Evolutionary conservation across 2,113 vertebrate species (phyloP).

Genomic region (Athene cunicularia): DNA sequence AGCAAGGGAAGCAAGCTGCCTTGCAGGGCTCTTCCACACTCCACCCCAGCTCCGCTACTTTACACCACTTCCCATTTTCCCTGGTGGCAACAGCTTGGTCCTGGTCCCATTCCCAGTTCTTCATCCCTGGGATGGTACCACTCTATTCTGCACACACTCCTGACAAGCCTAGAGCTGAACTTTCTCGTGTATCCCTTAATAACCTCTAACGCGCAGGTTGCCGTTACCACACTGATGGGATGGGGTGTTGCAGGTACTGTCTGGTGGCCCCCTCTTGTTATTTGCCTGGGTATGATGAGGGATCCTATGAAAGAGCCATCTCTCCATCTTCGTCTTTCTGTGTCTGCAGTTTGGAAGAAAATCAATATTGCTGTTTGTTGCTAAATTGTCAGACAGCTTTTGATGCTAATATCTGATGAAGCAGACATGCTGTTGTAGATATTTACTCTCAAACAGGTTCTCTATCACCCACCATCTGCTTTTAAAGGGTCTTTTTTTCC

Average conservation of each 20-base stretch:
- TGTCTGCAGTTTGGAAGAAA: slow-evolving; percentile 39
- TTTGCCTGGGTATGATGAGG: not conserved
- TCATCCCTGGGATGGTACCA: not conserved
- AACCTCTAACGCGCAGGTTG: not conserved
- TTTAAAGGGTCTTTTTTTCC: not conserved
- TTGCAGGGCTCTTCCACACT: not conserved
- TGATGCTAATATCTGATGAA: slow-evolving; percentile 70
- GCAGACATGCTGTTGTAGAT: slow-evolving; percentile 50
- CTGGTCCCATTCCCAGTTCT: not conserved
- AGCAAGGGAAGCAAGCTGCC: not conserved
- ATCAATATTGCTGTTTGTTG: slow-evolving; percentile 62
- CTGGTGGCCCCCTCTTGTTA: not conserved
- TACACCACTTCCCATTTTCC: not conserved
- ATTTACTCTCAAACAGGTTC: slow-evolving; percentile 50
- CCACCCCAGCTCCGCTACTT: not conserved
- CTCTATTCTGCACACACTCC: not conserved
- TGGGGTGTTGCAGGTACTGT: not conserved
- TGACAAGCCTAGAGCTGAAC: not conserved
- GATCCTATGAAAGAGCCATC: not conserved
- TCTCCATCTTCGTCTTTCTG: slow-evolving; percentile 18
- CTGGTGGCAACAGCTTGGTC: not conserved
- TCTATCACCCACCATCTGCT: slow-evolving; percentile 56
- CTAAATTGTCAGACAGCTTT: slow-evolving; percentile 61
- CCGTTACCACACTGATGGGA: accelerated
- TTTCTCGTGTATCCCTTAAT: not conserved